Percentiles rank a stretch among this genome's conserved stretches.
Conservation (phyloP, 2,797 vertebrate genomes). For the Anas bernieri region DNA sequence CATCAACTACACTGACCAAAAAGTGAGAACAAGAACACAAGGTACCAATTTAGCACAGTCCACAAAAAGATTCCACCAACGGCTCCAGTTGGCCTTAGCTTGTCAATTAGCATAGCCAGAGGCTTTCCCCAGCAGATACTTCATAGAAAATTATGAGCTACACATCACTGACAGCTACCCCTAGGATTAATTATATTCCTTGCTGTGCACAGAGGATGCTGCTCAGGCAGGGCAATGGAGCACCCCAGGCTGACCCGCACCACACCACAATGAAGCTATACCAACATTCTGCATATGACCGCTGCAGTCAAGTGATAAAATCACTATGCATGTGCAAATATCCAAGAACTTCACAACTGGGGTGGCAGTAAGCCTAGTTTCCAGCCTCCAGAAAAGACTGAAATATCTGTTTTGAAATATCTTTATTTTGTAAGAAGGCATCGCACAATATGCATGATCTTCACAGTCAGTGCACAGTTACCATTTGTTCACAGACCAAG, state of each 20-base stretch:
- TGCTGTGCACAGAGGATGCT: background rate
- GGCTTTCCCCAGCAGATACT: background rate
- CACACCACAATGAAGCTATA: background rate
- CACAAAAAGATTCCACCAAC: background rate
- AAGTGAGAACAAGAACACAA: background rate
- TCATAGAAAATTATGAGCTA: background rate
- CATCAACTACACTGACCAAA: background rate
- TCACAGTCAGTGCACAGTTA: background rate
- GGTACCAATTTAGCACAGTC: background rate
- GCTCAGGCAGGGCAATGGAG: background rate
- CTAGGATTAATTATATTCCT: background rate
- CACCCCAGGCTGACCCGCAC: background rate
- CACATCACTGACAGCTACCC: background rate
- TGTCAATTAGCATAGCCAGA: background rate
- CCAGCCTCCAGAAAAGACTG: background rate
- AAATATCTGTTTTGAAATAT: background rate
- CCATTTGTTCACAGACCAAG: background rate
- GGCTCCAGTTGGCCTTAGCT: background rate
- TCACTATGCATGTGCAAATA: background rate
- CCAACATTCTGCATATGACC: background rate
- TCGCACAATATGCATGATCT: fast-evolving
- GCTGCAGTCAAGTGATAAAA: background rate
- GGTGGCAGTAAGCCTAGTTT: background rate
- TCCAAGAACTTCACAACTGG: background rate
- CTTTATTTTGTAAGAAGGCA: background rate